Percentiles rank a stretch among this genome's conserved stretches.
Evolutionary conservation across 92 coral and sea anemone genomes (phyloP).

Genomic region (Zoanthus sansibaricus): DNA sequence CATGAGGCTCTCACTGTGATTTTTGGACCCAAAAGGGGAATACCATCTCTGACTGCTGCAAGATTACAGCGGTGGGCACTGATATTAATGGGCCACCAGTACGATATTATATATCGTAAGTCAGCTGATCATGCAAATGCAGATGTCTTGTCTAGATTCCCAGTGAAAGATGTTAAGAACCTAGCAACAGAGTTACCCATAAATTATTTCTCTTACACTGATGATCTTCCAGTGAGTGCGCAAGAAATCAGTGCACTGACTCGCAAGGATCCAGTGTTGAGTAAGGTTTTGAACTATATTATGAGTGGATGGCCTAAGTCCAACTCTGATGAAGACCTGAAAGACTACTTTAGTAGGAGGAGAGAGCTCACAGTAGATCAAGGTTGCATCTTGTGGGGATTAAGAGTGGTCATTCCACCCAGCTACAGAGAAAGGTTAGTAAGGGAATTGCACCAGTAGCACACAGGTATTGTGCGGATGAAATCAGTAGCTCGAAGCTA

Average conservation of each 20-base stretch:
- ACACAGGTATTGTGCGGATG: slow-evolving; percentile 63
- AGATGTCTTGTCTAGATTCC: no score
- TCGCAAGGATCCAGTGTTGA: no score
- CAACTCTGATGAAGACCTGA: slow-evolving; percentile 47
- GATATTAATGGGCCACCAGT: slow-evolving; percentile 11
- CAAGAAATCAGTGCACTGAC: no score
- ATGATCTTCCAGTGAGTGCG: not conserved
- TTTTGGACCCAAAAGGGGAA: slow-evolving; percentile 8
- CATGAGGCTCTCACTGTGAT: slow-evolving; percentile 39
- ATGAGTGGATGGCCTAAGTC: slow-evolving; percentile 44
- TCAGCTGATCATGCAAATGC: not conserved
- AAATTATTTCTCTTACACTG: slow-evolving; percentile 3
- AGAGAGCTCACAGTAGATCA: slow-evolving; percentile 54
- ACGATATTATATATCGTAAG: slow-evolving; percentile 42
- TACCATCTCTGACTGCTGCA: slow-evolving; percentile 33
- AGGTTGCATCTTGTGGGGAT: slow-evolving; percentile 63
- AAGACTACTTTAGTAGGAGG: slow-evolving; percentile 40
- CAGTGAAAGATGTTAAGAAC: no score
- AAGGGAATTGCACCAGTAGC: slow-evolving; percentile 61
- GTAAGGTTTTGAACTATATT: no score
- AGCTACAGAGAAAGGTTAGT: slow-evolving; percentile 38
- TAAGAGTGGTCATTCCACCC: slow-evolving; percentile 56
- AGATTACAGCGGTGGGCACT: slow-evolving; percentile 36
- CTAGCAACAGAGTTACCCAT: not conserved
- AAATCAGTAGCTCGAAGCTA: slow-evolving; percentile 65